A percentile compares a stretch with the other conserved stretches of the same genome.
Evolutionary conservation across 2,888 invertebrate genomes (phyloP).

Genomic region (Latheticus oryzae): DNA sequence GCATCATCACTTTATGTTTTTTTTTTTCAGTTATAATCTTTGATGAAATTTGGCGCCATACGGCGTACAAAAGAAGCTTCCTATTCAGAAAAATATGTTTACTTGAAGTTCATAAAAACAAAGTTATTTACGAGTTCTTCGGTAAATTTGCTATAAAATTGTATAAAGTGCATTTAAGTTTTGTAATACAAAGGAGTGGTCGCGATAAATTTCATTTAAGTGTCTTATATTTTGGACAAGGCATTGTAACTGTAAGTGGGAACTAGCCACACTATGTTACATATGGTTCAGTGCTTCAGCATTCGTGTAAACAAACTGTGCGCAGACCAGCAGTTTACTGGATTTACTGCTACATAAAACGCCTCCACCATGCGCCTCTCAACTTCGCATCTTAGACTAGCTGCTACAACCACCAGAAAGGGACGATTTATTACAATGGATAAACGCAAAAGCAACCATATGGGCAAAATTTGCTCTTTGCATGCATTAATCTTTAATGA

Average conservation of each 20-base stretch:
- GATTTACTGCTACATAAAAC: slow-evolving; percentile 62
- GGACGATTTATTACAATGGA: slow-evolving; percentile 16
- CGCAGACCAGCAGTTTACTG: slow-evolving; percentile 60
- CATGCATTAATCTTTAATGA: no score
- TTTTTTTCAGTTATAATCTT: background rate
- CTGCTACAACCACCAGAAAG: slow-evolving; percentile 36
- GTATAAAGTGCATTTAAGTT: slow-evolving; percentile 53
- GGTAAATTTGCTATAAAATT: slow-evolving; percentile 51
- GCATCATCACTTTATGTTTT: no score
- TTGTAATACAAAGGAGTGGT: slow-evolving; percentile 53
- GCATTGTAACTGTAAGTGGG: slow-evolving; percentile 53
- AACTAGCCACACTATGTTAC: slow-evolving; percentile 54
- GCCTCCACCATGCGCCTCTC: slow-evolving; percentile 52
- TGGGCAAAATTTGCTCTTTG: no score
- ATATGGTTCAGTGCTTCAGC: slow-evolving; percentile 56
- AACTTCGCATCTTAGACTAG: slow-evolving; percentile 25
- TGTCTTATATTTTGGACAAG: slow-evolving; percentile 55
- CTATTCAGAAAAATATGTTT: slow-evolving; percentile 42
- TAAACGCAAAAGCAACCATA: slow-evolving; percentile 14
- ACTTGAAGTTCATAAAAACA: slow-evolving; percentile 39
- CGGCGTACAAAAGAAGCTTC: slow-evolving; percentile 25
- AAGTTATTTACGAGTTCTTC: slow-evolving; percentile 42
- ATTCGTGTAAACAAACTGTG: slow-evolving; percentile 62
- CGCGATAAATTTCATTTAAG: slow-evolving; percentile 53
- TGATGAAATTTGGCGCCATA: background rate